Evolutionary conservation across 2,797 vertebrate genomes (phyloP), one percentile per base, ranked within the genome.

Genomic region (Lutjanus argentimaculatus): DNA sequence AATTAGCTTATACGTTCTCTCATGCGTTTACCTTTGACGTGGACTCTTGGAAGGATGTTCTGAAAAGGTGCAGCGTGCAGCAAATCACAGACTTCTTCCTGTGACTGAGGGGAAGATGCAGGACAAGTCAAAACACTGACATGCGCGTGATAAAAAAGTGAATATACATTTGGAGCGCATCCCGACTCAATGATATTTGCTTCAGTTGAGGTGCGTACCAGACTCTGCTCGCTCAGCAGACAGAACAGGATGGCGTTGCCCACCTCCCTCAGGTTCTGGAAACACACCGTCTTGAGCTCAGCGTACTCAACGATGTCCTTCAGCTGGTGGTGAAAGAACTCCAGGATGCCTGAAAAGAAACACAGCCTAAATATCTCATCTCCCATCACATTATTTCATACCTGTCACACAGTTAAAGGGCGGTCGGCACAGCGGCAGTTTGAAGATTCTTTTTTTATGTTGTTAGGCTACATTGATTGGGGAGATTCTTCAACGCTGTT

Each of bases 221-320:
- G 95, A 81, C 98, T 99, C 93, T 99, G 99, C 83, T 99, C 98
- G n/a, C 98, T 98, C 78, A 99, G 97, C 83, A 99, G 95, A 82
- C 98, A 99, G 96, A 99, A 99, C 80, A 99, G 97, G 13, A 99
- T 61, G 0, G 98, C 98, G 15, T 99, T 99, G 80, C 98, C 98
- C 82, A 99, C 98, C 89, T 99, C 99, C 81, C 99, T 94, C 89
- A 99, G 96, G 93, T 98, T 99, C 95, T 99, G 98, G 94, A 99
- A 99, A 88, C 98, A 99, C 79, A 99, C 98, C 0, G 99, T 99
- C 95, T 99, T 99, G 77, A 99, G 94, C 91, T 99, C 98, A 0
- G 98, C 99, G 0, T 99, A 99, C 83, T 99, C 99, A 36, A 99
- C 97, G 0, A 99, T 99, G 94, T 99, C 99, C 92, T 99, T 99